phyloP scores from a whole-genome alignment of 2,113 vertebrate genomes.

The Xenopus laevis region DNA sequence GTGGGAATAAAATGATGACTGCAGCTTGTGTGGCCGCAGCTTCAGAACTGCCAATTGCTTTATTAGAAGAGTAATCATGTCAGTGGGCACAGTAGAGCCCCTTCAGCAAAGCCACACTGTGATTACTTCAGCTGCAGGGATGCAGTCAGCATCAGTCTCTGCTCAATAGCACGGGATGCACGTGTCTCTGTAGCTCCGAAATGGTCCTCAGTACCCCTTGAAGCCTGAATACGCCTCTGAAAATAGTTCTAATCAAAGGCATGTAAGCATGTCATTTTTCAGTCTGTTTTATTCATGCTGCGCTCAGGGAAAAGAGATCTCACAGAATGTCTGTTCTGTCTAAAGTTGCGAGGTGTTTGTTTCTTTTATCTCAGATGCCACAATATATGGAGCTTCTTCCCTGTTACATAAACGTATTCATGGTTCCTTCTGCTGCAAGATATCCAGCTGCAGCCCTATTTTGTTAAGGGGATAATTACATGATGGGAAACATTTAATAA shows the following conservation, averaged over 20 bases:
- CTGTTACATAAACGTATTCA: too few species aligned
- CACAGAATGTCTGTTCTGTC: slow-evolving; percentile 27
- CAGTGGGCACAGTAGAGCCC: slow-evolving; percentile 11
- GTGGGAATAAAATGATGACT: neutral
- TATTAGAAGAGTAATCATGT: slow-evolving; percentile 27
- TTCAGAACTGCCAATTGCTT: slow-evolving; percentile 31
- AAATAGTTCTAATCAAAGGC: slow-evolving; percentile 42
- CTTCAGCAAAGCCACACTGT: slow-evolving; percentile 8
- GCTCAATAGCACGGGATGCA: slow-evolving; percentile 2
- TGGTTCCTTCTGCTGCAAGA: too few species aligned
- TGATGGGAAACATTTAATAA: too few species aligned
- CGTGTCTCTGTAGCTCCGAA: slow-evolving; percentile 11
- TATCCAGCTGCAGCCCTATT: too few species aligned
- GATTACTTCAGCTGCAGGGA: slow-evolving; percentile 24
- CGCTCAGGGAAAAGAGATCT: slow-evolving; percentile 17
- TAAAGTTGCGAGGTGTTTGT: slow-evolving; percentile 3
- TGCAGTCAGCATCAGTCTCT: slow-evolving; percentile 8
- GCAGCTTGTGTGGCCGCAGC: neutral
- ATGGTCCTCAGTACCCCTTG: slow-evolving; percentile 26
- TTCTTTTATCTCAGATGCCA: too few species aligned
- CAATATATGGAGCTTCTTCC: too few species aligned
- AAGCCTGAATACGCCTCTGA: slow-evolving; percentile 21
- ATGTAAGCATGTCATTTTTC: slow-evolving; percentile 36
- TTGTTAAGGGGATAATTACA: too few species aligned
- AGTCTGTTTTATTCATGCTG: slow-evolving; percentile 41